Evolutionary conservation across 2,888 invertebrate species (phyloP), one percentile per base, ranked within the genome.

Genomic region (Stomorhina lunata): DNA sequence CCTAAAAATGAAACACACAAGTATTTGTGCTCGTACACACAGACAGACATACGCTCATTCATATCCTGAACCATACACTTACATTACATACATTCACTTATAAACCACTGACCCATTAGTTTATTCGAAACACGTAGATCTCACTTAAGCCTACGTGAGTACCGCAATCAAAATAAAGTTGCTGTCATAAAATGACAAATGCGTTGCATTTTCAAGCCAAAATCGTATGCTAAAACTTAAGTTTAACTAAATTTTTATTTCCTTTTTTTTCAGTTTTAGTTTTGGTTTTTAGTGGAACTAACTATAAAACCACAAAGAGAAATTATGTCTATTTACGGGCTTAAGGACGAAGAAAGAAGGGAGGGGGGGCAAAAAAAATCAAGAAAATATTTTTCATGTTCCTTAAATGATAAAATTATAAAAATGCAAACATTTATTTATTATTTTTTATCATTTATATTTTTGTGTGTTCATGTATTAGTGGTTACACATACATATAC

Each of bases 101-200:
- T n/a, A n/a, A 68, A 66, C 32, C 76, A 83, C 55, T 82, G 79
- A 69, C 81, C 78, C 65, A 65, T 78, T 71, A 75, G 57, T 63
- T 78, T 53, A 84, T 84, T 84, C 82, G 37, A 61, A 81, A 84
- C 84, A 84, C 84, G 84, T 84, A 84, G 76, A 84, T 84, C 84
- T 76, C 84, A 84, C 84, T 84, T 84, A 84, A 84, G 82, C 80
- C 82, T 84, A 84, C 84, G 84, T 84, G 84, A 84, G 78, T 63
- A 63, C 75, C 80, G 77, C 82, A 83, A 82, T 84, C 84, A 84
- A 84, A 84, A 81, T 79, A 84, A 84, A 84, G 73, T 84, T 84
- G 77, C 78, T 84, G 82, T 84, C 83, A 82, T 81, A 80, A 81
- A 81, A 80, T 84, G 84, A 84, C 84, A 84, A 82, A 84, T 84